A percentile compares a stretch with the other conserved stretches of the same genome.
Conservation (phyloP, 1,140 invertebrate species). For the Akabosia matsudoensis region DNA sequence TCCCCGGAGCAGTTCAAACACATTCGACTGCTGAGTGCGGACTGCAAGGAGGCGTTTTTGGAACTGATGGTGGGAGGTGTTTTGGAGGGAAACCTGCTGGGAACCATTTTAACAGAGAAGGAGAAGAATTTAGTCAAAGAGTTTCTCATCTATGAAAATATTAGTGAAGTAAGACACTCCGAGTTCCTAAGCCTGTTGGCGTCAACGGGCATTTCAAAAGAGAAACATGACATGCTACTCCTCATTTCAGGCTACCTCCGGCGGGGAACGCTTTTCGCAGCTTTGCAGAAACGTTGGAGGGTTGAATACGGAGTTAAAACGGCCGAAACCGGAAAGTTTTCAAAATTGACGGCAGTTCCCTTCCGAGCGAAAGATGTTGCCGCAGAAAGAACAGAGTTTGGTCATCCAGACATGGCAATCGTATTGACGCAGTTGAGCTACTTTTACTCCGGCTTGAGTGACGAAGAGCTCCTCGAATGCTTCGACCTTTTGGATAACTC, state of each 20-base stretch:
- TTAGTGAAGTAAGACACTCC: background rate
- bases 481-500: background rate
- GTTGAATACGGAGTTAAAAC: slow-evolving; percentile 40
- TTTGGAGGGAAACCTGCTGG: background rate
- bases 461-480: background rate
- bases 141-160: background rate
- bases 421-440: slow-evolving; percentile 25
- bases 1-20: background rate
- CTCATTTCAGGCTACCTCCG: slow-evolving; percentile 15
- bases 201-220: no score
- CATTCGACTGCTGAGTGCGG: background rate
- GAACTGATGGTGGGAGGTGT: background rate
- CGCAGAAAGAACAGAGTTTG: no score
- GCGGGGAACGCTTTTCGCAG: slow-evolving; percentile 14
- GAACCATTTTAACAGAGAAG: background rate
- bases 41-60: background rate
- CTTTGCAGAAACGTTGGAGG: slow-evolving; percentile 34
- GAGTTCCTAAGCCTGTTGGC: background rate
- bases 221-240: background rate
- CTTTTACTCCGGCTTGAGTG: slow-evolving; percentile 27
- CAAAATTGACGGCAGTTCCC: slow-evolving; percentile 33
- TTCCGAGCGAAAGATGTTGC: slow-evolving; percentile 41
- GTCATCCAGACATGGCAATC: no score
- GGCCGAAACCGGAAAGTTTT: background rate
- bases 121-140: background rate